phyloP scores from a whole-genome alignment of 1,140 invertebrate genomes.

The Lepidurus packardi region DNA sequence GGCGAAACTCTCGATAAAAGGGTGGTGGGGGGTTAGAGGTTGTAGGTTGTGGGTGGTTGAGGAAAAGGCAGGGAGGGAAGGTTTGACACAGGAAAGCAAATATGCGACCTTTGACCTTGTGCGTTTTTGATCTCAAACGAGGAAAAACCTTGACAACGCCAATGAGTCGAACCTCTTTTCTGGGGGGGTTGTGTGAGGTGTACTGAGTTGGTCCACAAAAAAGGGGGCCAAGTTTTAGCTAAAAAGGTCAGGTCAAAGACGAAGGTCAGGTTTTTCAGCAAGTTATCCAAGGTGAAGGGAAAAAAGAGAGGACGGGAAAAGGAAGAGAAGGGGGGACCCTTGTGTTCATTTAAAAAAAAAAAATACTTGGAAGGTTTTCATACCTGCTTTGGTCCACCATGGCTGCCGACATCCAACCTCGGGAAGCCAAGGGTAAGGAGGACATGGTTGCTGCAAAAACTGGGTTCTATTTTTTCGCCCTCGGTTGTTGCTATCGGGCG shows the following conservation, averaged over 20 bases:
- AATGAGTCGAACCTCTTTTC: background rate
- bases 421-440: slow-evolving; percentile 23
- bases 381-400: slow-evolving; percentile 34
- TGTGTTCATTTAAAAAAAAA: background rate
- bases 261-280: background rate
- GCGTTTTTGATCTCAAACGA: background rate
- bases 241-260: slow-evolving; percentile 12
- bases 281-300: background rate
- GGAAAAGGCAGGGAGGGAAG: background rate
- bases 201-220: background rate
- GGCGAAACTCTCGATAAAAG: too few species aligned
- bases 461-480: background rate
- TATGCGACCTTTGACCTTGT: slow-evolving; percentile 9
- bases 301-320: background rate
- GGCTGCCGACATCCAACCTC: slow-evolving; percentile 34
- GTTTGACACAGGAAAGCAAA: background rate
- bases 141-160: background rate
- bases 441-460: slow-evolving; percentile 25
- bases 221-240: background rate
- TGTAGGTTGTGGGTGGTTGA: background rate
- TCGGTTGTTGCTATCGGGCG: too few species aligned
- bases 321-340: background rate
- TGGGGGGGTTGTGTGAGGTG: too few species aligned
- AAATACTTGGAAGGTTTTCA: background rate
- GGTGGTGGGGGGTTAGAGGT: background rate